These are phyloP conservation scores for Frankliniella fusca DNA, from an alignment of 2,888 invertebrate species.

Conservation along the genomic window DNA sequence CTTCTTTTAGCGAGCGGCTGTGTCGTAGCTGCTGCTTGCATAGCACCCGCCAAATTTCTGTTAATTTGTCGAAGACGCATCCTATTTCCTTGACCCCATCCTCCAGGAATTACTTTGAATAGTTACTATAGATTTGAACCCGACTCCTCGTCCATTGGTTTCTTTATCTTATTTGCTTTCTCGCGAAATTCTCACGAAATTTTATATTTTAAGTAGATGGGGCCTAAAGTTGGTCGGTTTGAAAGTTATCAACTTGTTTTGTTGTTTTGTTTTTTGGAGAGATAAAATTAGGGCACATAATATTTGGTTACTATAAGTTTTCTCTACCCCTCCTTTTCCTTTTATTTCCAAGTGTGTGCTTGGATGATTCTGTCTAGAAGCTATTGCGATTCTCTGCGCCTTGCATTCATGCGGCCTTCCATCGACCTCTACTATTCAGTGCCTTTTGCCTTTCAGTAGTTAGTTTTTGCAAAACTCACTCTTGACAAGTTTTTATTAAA, in stretches of 20 bases:
- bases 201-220: background rate
- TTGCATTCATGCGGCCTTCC: slow-evolving; percentile 24
- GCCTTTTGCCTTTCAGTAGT: background rate
- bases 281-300: too few relatives aligned
- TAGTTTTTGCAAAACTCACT: background rate
- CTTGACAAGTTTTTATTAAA: too few relatives aligned
- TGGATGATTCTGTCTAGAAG: background rate
- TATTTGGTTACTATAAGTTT: too few relatives aligned
- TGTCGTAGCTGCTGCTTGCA: slow-evolving; percentile 16
- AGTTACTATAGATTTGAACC: too few relatives aligned
- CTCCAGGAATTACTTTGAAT: too few relatives aligned
- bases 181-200: background rate
- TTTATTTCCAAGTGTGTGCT: background rate
- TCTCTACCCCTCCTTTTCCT: slow-evolving; percentile 1
- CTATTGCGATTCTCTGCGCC: background rate
- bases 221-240: too few relatives aligned
- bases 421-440: background rate
- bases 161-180: background rate
- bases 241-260: too few relatives aligned
- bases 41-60: background rate
- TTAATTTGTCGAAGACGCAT: slow-evolving; percentile 2
- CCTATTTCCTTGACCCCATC: background rate
- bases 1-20: slow-evolving; percentile 5
- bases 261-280: too few relatives aligned
- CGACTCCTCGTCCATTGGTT: too few relatives aligned